phyloP scores from a whole-genome alignment of 2,113 vertebrate species.

The Chinchilla lanigera region DNA sequence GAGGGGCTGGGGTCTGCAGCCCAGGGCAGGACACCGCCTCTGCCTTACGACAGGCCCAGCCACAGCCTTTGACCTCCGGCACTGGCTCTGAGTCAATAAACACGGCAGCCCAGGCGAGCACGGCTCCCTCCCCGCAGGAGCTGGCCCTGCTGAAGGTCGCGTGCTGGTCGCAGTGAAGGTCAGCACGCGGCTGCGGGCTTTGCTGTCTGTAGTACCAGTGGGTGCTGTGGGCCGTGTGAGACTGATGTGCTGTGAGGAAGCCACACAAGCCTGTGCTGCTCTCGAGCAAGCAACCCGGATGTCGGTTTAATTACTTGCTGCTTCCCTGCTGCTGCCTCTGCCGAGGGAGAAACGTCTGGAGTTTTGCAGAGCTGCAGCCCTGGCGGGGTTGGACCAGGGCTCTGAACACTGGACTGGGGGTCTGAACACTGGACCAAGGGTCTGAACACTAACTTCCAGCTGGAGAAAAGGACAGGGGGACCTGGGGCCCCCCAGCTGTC shows the following conservation, averaged over 20 bases:
- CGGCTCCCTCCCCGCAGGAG: neutral
- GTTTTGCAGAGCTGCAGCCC: no score
- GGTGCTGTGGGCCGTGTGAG: neutral
- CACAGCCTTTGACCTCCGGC: conserved; percentile 49
- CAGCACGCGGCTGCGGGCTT: neutral
- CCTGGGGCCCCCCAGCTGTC: neutral
- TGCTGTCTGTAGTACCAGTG: no score
- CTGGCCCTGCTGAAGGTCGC: neutral
- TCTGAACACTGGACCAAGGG: neutral
- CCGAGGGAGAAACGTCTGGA: neutral
- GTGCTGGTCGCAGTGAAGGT: neutral
- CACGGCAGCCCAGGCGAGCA: neutral
- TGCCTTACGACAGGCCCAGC: neutral
- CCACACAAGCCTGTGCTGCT: conserved; percentile 35
- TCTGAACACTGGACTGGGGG: no score
- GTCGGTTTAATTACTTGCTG: conserved; percentile 40
- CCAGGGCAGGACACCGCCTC: neutral
- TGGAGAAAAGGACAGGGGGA: neutral
- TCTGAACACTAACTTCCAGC: neutral
- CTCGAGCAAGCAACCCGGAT: conserved; percentile 39
- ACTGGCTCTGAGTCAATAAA: conserved; percentile 59
- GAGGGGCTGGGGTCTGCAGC: neutral
- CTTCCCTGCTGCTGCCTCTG: neutral
- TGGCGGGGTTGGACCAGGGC: no score
- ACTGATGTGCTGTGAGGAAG: neutral